Conservation (phyloP, 2,113 vertebrate genomes). For the Castor canadensis region DNA sequence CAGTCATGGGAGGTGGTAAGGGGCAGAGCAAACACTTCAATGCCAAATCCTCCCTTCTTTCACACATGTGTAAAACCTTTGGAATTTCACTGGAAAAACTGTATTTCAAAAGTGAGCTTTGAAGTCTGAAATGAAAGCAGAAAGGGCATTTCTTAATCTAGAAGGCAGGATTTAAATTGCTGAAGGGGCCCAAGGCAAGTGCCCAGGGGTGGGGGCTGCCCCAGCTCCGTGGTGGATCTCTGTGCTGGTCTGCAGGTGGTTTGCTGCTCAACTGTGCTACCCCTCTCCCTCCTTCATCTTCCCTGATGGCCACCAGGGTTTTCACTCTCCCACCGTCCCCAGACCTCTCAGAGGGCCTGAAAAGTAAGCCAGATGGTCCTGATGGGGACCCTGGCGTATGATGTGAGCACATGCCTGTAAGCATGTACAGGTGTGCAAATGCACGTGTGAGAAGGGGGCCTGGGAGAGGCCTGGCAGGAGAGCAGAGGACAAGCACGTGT, state of each 20-base stretch:
- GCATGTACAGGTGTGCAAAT: neutral
- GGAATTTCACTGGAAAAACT: constrained; percentile 68
- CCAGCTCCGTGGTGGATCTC: neutral
- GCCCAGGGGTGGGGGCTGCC: neutral
- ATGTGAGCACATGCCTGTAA: neutral
- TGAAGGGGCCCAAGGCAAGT: neutral
- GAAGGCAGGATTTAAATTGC: neutral
- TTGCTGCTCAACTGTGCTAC: accelerated
- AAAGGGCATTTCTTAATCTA: neutral
- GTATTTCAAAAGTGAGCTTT: constrained; percentile 66
- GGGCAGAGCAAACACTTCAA: neutral
- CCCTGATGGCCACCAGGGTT: accelerated
- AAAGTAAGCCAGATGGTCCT: neutral
- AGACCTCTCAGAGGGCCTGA: neutral
- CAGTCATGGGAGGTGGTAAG: neutral
- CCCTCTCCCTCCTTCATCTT: neutral
- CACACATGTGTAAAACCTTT: constrained; percentile 64
- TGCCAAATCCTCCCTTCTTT: constrained; percentile 16
- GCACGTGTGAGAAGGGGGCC: neutral
- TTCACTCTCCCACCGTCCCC: neutral
- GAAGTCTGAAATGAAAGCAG: constrained; percentile 69
- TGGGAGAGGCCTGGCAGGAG: neutral
- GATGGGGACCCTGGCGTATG: neutral
- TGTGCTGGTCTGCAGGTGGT: accelerated
- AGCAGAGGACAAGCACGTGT: neutral